phyloP scores from a whole-genome alignment of 2,888 invertebrate species.

The Eristalis intricaria region DNA sequence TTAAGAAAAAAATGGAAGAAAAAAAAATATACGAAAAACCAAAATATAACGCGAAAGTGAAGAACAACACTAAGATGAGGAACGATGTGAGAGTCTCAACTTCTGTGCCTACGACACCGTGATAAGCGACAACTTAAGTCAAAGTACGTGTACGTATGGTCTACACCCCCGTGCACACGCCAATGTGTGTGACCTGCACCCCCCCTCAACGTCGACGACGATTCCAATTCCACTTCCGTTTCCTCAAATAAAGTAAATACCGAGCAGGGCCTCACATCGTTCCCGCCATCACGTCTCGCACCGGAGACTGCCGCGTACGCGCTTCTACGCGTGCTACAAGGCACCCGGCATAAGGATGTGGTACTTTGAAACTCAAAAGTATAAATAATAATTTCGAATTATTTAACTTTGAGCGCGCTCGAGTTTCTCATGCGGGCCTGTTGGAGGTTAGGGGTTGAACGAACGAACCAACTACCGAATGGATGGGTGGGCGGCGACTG shows the following conservation, averaged over 20 bases:
- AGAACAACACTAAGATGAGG: slow-evolving; percentile 60
- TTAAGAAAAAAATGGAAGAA: slow-evolving; percentile 17
- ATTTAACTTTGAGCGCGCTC: slow-evolving; percentile 61
- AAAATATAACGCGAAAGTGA: background rate
- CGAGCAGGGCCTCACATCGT: background rate
- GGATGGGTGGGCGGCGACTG: background rate
- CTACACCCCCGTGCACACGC: slow-evolving; percentile 35
- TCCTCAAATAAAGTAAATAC: slow-evolving; percentile 61
- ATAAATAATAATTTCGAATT: slow-evolving; percentile 69
- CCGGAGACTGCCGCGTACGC: background rate
- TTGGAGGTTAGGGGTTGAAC: background rate
- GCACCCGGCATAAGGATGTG: slow-evolving; percentile 20
- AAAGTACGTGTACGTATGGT: slow-evolving; percentile 55
- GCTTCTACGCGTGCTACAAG: background rate
- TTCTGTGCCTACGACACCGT: slow-evolving; percentile 70
- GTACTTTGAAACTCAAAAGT: slow-evolving; percentile 42
- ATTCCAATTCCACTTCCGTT: slow-evolving; percentile 37
- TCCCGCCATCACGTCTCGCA: background rate
- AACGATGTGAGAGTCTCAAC: slow-evolving; percentile 67
- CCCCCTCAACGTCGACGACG: background rate
- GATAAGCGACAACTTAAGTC: slow-evolving; percentile 70
- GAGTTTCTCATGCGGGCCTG: slow-evolving; percentile 37
- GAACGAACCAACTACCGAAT: background rate
- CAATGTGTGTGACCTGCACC: slow-evolving; percentile 5
- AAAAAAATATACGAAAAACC: slow-evolving; percentile 12